Evolutionary conservation across 2,797 vertebrate genomes (phyloP).

Genomic region (Hydrophis major): DNA sequence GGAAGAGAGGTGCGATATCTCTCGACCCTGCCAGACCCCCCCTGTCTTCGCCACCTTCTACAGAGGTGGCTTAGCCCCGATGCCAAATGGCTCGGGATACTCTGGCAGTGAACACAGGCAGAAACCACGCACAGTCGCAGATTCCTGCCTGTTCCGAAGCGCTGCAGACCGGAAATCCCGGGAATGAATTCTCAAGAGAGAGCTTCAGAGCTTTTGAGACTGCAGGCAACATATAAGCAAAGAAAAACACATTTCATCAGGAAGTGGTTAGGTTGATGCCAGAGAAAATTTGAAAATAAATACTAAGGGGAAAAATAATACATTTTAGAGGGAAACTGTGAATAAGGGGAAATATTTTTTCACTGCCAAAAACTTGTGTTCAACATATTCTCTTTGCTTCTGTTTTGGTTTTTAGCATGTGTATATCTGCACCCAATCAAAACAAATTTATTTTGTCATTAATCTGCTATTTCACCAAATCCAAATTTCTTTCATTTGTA

Average conservation of each 20-base stretch:
- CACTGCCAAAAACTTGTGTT: neutral
- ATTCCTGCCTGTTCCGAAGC: no score
- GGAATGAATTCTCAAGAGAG: conserved; percentile 16
- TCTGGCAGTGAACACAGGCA: no score
- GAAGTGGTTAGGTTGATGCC: neutral
- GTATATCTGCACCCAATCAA: neutral
- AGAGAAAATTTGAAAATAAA: neutral
- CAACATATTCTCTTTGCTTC: neutral
- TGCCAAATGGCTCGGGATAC: no score
- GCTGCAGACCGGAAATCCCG: neutral
- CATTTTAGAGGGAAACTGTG: neutral
- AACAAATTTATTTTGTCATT: neutral
- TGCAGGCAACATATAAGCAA: neutral
- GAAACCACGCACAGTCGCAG: no score
- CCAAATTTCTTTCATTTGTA: neutral
- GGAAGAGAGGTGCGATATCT: no score
- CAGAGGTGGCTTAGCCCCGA: no score
- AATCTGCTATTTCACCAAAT: neutral
- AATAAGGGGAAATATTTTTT: neutral
- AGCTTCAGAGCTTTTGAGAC: neutral
- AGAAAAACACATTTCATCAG: neutral
- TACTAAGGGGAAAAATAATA: neutral
- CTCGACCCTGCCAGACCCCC: no score
- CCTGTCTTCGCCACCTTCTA: no score
- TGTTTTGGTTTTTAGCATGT: neutral